phyloP scores from a whole-genome alignment of 2,113 vertebrate species.

The Orcinus orca region DNA sequence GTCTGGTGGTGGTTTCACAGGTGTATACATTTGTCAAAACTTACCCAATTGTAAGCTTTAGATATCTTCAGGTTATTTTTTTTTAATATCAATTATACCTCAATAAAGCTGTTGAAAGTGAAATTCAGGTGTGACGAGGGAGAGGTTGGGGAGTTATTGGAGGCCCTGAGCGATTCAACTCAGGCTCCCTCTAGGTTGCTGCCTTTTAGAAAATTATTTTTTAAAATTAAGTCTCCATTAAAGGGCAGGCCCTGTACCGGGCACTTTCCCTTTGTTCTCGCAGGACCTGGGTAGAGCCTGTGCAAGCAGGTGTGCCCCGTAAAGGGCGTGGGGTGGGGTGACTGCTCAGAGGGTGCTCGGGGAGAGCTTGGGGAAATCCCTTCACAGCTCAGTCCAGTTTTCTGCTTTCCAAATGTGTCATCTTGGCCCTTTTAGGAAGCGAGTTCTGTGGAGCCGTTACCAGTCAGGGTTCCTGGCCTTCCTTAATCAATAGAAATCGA shows the following conservation, averaged over 20 bases:
- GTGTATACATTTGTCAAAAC: background rate
- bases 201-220: background rate
- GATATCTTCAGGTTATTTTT: background rate
- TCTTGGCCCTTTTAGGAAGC: background rate
- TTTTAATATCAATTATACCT: background rate
- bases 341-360: background rate
- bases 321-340: too few species aligned
- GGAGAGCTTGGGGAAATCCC: background rate
- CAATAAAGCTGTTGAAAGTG: background rate
- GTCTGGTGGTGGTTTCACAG: background rate
- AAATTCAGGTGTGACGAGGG: background rate
- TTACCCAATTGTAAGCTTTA: background rate
- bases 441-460: background rate
- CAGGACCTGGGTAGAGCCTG: background rate
- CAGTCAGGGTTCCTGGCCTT: too few species aligned
- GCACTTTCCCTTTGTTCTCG: background rate
- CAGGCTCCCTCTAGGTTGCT: background rate
- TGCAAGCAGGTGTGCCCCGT: background rate
- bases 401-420: background rate
- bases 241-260: background rate
- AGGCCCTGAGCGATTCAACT: background rate
- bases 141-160: background rate
- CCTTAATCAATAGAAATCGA: too few species aligned
- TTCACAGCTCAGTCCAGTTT: background rate
- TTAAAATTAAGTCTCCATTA: background rate